Conservation (phyloP, 2,113 vertebrate genomes). For the Ictalurus punctatus region DNA sequence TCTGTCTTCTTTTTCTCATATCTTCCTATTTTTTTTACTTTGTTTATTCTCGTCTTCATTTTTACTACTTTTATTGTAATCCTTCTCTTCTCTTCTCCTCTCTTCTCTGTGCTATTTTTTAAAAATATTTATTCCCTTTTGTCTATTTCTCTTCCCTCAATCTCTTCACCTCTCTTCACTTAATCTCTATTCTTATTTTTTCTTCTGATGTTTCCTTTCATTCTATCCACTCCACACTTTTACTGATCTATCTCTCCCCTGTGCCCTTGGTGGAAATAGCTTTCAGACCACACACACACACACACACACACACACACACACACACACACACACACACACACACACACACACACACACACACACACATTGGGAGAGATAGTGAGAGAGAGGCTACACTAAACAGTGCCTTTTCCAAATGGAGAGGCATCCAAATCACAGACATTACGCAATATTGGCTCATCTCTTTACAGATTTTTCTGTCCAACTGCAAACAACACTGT, state of each 20-base stretch:
- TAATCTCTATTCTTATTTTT: not conserved
- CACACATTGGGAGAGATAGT: not conserved
- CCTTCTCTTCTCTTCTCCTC: not conserved
- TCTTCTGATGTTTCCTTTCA: not conserved
- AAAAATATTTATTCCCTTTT: not conserved
- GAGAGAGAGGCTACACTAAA: not conserved
- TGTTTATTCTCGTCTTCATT: not conserved
- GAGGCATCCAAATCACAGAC: not conserved
- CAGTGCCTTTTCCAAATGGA: not conserved
- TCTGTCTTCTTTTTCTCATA: not conserved
- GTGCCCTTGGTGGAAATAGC: not conserved
- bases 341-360: not conserved
- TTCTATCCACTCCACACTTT: not conserved
- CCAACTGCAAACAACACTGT: not conserved
- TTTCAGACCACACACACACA: not conserved
- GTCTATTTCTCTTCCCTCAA: not conserved
- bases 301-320: not conserved
- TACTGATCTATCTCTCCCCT: not conserved
- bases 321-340: not conserved
- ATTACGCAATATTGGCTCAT: not conserved
- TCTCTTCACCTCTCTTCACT: not conserved
- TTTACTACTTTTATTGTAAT: not conserved
- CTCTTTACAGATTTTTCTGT: not conserved
- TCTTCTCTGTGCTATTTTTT: not conserved
- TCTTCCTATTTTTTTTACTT: not conserved